Evolutionary conservation across 1,140 invertebrate genomes (phyloP), one percentile per base, ranked within the genome.

Genomic region (Papilio polytes): DNA sequence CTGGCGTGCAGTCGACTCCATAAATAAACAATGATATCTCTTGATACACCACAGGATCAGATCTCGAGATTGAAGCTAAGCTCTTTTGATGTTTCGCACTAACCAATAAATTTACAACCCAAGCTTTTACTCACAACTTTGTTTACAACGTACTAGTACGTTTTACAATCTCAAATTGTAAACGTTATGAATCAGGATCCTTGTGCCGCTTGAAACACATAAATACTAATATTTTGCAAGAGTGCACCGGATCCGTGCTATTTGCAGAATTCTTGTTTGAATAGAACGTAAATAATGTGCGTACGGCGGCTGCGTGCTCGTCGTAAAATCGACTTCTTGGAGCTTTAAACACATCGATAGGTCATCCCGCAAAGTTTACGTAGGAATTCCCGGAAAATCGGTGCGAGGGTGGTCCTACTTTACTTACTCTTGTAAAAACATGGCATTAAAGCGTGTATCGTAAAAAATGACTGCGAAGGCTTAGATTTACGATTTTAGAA

Each of bases 181-280:
- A 12, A 76, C 22, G n/a, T 26, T 9, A 12, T 20, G 20, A 76
- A 51, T 26, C 48, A 51, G 44, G 44, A 76, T 51, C 46, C 44
- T 76, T 76, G 22, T 48, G 74, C n/a, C n/a, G 74, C 46, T 48
- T 44, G 13, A 51, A 76, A 76, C 44, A 41, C 73, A 31, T 76
- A 48, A 76, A 76, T 31, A 76, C n/a, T 26, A 31, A 20, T 51
- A 51, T 76, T 76, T 76, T 76, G 74, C 74, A 76, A 76, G 41
- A 51, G 74, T 8, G 10, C 20, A 46, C 20, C 74, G 41, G 44
- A 22, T 51, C 20, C 74, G 20, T 53, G 46, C 74, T 76, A 76
- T 76, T 76, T 76, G 44, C 44, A 76, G 74, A 48, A 22, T 76
- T 76, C 74, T 76, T 76, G 74, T 76, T 76, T 76, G 20, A 76